Percentiles rank a stretch among this genome's conserved stretches.
These are phyloP conservation scores for Struthio camelus DNA, from an alignment of 2,113 vertebrate genomes.

Conservation along the genomic window DNA sequence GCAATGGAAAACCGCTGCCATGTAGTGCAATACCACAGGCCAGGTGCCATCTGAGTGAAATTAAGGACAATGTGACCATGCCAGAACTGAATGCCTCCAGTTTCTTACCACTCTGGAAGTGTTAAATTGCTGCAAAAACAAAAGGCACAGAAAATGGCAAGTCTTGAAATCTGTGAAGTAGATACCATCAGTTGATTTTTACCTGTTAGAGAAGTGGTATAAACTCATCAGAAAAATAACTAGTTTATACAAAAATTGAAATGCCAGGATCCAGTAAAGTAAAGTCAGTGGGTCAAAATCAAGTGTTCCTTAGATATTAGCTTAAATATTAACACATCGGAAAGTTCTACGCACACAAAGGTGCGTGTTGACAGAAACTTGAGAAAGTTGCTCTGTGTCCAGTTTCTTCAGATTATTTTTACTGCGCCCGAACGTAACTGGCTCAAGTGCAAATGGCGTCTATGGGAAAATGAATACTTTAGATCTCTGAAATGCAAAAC, in stretches of 20 bases:
- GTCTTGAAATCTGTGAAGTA: background rate
- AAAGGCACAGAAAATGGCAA: background rate
- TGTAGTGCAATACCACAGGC: fast-evolving
- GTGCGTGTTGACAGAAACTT: background rate
- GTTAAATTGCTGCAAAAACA: background rate
- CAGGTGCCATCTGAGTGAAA: background rate
- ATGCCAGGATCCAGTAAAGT: background rate
- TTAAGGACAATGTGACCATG: background rate
- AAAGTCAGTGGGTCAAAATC: background rate
- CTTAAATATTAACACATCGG: background rate
- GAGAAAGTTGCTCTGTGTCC: background rate
- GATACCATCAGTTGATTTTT: background rate
- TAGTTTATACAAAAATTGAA: background rate
- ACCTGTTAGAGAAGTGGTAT: background rate
- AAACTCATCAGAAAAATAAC: background rate
- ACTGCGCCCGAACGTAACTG: background rate
- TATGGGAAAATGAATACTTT: background rate
- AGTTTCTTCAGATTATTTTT: background rate
- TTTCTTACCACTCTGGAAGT: background rate
- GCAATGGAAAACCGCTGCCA: background rate
- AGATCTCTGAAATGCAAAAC: slow-evolving; percentile 1
- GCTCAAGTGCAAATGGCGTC: background rate
- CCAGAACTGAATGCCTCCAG: background rate
- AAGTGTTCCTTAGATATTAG: background rate
- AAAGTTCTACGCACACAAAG: background rate